A percentile compares a stretch with the other conserved stretches of the same genome.
Conservation (phyloP, 2,888 invertebrate genomes). For the Tipula confusa region DNA sequence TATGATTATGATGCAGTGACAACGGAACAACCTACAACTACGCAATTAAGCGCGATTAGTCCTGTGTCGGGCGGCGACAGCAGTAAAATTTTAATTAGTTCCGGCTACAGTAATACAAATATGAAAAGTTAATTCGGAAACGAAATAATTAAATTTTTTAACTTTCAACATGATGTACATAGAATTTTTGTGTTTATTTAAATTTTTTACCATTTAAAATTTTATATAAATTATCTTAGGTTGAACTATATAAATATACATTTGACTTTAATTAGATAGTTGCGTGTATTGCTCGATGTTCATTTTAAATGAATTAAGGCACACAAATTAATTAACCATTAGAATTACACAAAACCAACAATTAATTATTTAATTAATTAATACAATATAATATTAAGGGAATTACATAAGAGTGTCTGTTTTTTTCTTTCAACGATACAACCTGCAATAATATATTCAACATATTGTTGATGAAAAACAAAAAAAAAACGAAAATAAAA, state of each 20-base stretch:
- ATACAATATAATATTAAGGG: neutral
- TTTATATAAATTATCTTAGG: neutral
- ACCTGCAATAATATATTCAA: neutral
- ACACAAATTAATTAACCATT: neutral
- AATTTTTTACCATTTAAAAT: neutral
- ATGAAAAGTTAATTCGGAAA: conserved; percentile 36
- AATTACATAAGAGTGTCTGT: neutral
- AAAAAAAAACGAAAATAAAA: too few species aligned
- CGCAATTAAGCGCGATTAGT: conserved; percentile 38
- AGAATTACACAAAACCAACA: too few species aligned
- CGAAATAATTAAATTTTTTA: too few species aligned
- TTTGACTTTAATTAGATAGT: neutral
- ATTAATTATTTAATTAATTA: neutral
- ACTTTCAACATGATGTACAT: neutral
- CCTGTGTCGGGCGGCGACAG: conserved; percentile 33
- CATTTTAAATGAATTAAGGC: neutral
- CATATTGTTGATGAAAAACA: neutral
- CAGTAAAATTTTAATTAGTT: conserved; percentile 38
- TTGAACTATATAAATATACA: neutral
- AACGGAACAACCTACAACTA: conserved; percentile 37
- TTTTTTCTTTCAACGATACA: neutral
- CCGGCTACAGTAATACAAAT: conserved; percentile 40
- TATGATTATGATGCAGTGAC: conserved; percentile 37
- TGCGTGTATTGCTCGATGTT: neutral
- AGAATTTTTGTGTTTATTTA: conserved; percentile 6